Evolutionary conservation across 2,888 invertebrate species (phyloP).

Genomic region (Bombylius discolor): DNA sequence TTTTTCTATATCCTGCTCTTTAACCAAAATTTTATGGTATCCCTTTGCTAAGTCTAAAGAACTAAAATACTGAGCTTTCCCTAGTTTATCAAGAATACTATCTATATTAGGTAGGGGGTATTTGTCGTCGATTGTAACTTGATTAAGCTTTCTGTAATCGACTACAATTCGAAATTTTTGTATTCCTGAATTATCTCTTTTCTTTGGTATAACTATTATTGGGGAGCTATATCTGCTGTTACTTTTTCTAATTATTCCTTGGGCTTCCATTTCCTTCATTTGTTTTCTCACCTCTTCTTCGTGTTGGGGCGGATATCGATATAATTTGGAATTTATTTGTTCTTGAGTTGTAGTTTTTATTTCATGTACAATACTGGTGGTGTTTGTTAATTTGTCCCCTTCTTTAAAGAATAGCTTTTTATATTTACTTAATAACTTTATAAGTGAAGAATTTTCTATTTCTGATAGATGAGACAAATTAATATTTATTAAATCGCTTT

Average conservation of each 20-base stretch:
- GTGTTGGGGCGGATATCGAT: not conserved
- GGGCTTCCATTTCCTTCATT: constrained; percentile 1
- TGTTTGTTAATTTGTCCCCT: constrained; percentile 4
- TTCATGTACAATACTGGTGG: constrained; percentile 4
- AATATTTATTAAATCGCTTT: too few relatives aligned
- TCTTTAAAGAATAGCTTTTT: constrained; percentile 4
- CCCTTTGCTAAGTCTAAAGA: constrained; percentile 11
- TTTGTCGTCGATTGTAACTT: constrained; percentile 7
- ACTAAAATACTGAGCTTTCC: constrained; percentile 11
- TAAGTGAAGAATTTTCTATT: constrained; percentile 1
- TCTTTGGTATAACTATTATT: constrained; percentile 6
- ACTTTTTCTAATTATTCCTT: not conserved
- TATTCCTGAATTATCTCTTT: constrained; percentile 8
- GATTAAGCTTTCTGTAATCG: constrained; percentile 8
- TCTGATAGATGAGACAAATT: not conserved
- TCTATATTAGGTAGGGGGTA: constrained; percentile 9
- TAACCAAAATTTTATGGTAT: constrained; percentile 11
- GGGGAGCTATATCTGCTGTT: constrained; percentile 3
- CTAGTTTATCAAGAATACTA: constrained; percentile 8
- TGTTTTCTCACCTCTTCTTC: constrained; percentile 4
- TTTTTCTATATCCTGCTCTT: constrained; percentile 12
- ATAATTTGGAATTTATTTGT: not conserved
- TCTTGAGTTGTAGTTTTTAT: constrained; percentile 6
- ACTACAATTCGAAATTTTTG: constrained; percentile 10
- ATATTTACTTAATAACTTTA: constrained; percentile 3